Percentiles rank a stretch among this genome's conserved stretches.
phyloP scores from a whole-genome alignment of 1,140 invertebrate species.

The Habropoda laboriosa region DNA sequence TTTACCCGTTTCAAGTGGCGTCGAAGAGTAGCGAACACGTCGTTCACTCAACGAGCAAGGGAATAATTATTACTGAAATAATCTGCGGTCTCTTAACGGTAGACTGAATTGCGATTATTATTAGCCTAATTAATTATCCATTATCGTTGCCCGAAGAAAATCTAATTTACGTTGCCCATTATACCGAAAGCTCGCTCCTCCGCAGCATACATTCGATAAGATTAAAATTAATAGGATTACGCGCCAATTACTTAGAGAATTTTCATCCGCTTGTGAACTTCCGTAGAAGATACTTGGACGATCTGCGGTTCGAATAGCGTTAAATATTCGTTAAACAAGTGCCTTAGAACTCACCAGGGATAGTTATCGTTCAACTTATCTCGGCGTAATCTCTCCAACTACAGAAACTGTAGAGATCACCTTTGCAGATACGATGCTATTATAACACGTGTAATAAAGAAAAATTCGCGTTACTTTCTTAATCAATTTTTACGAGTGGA shows the following conservation, averaged over 20 bases:
- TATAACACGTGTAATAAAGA: too few species aligned
- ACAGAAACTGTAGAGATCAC: too few species aligned
- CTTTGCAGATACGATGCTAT: too few species aligned
- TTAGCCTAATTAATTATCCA: constrained; percentile 42
- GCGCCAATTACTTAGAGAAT: background rate
- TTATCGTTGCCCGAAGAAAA: constrained; percentile 30
- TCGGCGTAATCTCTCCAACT: too few species aligned
- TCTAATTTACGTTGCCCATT: constrained; percentile 32
- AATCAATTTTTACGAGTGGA: too few species aligned
- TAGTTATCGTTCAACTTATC: too few species aligned
- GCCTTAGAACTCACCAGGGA: background rate
- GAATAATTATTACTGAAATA: constrained; percentile 48
- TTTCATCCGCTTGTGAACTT: background rate
- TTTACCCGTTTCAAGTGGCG: constrained; percentile 33
- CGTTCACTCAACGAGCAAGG: constrained; percentile 15
- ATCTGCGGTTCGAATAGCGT: background rate
- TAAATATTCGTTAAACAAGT: background rate
- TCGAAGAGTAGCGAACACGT: constrained; percentile 30
- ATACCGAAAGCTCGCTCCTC: constrained; percentile 14
- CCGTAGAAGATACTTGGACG: background rate
- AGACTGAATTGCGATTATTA: constrained; percentile 22
- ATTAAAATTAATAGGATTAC: constrained; percentile 35
- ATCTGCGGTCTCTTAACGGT: constrained; percentile 16
- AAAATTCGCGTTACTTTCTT: too few species aligned
- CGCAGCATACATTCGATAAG: background rate